Evolutionary conservation across 2,797 vertebrate species (phyloP).

Genomic region (Sebastes vulpes): DNA sequence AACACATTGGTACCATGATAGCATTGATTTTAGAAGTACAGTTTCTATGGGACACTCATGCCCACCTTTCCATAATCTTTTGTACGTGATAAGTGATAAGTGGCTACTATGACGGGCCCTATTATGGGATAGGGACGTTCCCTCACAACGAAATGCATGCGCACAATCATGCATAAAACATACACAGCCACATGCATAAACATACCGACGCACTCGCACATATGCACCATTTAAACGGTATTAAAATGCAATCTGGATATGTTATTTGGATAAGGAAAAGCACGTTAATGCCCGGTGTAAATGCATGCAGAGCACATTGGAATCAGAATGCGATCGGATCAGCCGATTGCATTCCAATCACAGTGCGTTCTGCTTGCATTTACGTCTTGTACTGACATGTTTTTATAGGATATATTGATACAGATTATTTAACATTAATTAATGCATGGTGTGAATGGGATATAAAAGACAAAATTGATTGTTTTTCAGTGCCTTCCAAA

Average conservation of each 20-base stretch:
- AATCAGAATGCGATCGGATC: neutral
- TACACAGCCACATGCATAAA: neutral
- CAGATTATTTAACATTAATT: neutral
- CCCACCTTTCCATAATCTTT: neutral
- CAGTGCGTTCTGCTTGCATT: neutral
- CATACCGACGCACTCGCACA: neutral
- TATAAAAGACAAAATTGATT: neutral
- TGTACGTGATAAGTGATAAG: neutral
- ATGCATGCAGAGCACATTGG: neutral
- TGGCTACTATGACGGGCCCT: neutral
- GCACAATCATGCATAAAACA: neutral
- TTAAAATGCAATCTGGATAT: neutral
- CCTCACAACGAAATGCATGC: neutral
- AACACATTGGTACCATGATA: constrained; percentile 4
- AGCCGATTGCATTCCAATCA: neutral
- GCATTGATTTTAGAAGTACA: neutral
- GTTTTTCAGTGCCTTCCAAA: neutral
- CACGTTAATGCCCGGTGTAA: neutral
- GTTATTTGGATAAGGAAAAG: neutral
- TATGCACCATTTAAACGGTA: neutral
- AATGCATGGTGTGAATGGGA: neutral
- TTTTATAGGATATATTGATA: neutral
- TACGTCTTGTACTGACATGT: neutral
- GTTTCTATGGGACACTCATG: neutral
- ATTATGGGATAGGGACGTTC: neutral